These are phyloP conservation scores for Leptopterna dolabrata DNA, from an alignment of 2,888 invertebrate species.

Conservation along the genomic window DNA sequence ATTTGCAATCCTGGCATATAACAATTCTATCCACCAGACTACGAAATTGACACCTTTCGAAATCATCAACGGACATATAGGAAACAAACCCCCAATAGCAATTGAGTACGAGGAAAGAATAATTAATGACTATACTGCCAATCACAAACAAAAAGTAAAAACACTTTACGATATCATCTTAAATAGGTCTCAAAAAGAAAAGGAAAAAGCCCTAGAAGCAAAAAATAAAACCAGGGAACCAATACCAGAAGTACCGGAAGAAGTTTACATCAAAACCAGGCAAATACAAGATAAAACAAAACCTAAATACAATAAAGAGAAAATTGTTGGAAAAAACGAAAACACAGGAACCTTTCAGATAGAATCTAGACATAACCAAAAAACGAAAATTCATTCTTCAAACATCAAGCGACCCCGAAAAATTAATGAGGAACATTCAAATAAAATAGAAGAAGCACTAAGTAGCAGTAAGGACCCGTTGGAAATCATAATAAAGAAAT, in stretches of 20 bases:
- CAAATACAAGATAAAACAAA: constrained; percentile 1
- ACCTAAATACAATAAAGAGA: not conserved
- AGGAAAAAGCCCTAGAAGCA: not conserved
- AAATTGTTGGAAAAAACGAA: not conserved
- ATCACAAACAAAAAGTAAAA: too few relatives aligned
- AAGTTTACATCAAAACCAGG: not conserved
- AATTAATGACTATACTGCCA: not conserved
- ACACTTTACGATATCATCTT: too few relatives aligned
- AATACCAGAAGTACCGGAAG: not conserved
- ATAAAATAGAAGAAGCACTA: too few relatives aligned
- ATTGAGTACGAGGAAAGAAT: not conserved
- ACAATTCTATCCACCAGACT: not conserved
- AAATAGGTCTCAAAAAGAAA: too few relatives aligned
- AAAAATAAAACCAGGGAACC: not conserved
- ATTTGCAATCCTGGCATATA: constrained; percentile 13
- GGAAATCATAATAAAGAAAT: not conserved
- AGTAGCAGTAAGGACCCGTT: not conserved
- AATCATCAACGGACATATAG: constrained; percentile 36
- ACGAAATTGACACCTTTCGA: constrained; percentile 32
- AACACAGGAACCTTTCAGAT: constrained; percentile 19
- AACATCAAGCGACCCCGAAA: constrained; percentile 30
- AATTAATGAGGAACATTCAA: too few relatives aligned
- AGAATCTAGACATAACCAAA: not conserved
- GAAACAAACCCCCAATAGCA: too few relatives aligned
- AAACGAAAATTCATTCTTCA: not conserved